These are phyloP conservation scores for Ametastegia equiseti DNA, from an alignment of 2,888 invertebrate genomes.

Conservation along the genomic window DNA sequence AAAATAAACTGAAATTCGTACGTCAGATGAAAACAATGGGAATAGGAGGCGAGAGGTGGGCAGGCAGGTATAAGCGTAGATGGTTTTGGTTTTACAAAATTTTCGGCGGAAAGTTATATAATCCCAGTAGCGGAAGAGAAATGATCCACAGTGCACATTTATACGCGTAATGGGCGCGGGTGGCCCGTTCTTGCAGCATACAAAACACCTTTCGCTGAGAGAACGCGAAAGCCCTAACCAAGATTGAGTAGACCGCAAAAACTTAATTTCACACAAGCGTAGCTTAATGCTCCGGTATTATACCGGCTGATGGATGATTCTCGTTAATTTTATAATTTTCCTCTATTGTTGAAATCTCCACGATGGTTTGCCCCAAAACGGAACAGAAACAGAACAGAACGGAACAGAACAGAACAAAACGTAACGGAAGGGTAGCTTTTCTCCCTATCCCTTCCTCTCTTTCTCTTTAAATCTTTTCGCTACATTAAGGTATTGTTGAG, in stretches of 20 bases:
- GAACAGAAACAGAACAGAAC: too few species aligned
- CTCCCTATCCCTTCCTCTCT: background rate
- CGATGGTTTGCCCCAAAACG: slow-evolving; percentile 47
- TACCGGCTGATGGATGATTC: slow-evolving; percentile 65
- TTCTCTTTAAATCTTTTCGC: slow-evolving; percentile 14
- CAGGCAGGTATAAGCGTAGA: background rate
- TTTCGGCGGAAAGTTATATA: slow-evolving; percentile 20
- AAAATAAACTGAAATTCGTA: too few species aligned
- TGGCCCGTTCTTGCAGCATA: slow-evolving; percentile 54
- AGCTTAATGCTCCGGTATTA: slow-evolving; percentile 64
- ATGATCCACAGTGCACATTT: slow-evolving; percentile 51
- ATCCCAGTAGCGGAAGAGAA: slow-evolving; percentile 19
- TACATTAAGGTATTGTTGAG: slow-evolving; percentile 30
- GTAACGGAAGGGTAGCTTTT: too few species aligned
- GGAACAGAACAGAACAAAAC: too few species aligned
- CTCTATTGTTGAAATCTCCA: slow-evolving; percentile 52
- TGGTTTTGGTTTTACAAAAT: slow-evolving; percentile 12
- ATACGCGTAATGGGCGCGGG: slow-evolving; percentile 53
- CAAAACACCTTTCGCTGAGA: slow-evolving; percentile 52
- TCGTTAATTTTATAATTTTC: slow-evolving; percentile 71
- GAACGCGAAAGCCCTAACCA: slow-evolving; percentile 57
- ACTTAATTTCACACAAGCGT: slow-evolving; percentile 57
- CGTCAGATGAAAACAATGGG: too few species aligned
- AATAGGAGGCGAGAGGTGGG: background rate
- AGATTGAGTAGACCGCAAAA: slow-evolving; percentile 65